A percentile compares a stretch with the other conserved stretches of the same genome.
Conservation (phyloP, 2,113 vertebrate genomes). For the Caloenas nicobarica region DNA sequence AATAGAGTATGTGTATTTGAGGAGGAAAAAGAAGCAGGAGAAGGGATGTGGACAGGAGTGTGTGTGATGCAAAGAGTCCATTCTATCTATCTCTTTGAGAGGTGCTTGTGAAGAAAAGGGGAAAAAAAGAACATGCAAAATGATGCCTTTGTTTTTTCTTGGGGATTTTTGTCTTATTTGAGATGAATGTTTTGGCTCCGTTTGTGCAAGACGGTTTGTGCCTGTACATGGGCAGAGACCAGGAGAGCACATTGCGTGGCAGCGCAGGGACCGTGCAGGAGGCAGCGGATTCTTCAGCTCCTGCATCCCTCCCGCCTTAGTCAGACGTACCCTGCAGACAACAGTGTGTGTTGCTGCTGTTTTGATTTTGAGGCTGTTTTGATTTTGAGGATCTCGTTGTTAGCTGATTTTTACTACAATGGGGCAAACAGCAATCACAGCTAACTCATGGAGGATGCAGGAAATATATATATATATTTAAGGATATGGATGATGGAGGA, state of each 20-base stretch:
- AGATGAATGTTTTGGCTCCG: background rate
- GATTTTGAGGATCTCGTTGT: background rate
- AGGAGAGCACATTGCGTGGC: background rate
- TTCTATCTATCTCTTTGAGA: background rate
- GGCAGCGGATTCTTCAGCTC: background rate
- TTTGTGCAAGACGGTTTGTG: background rate
- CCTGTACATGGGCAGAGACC: background rate
- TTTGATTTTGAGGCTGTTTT: background rate
- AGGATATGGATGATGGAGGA: constrained; percentile 19
- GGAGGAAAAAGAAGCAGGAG: background rate
- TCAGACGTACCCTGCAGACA: background rate
- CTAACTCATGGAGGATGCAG: background rate
- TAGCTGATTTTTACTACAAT: background rate
- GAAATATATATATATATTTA: constrained; percentile 23
- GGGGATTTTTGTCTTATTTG: background rate
- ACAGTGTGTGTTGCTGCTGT: background rate
- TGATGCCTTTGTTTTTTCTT: background rate
- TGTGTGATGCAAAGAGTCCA: background rate
- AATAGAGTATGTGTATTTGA: background rate
- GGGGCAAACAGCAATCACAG: background rate
- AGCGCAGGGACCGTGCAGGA: background rate
- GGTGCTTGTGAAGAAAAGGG: background rate
- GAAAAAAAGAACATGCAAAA: background rate
- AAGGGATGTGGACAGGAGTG: background rate
- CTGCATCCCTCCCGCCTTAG: background rate